Conservation (phyloP, 2,888 invertebrate genomes). For the Taphrorychus bicolor region DNA sequence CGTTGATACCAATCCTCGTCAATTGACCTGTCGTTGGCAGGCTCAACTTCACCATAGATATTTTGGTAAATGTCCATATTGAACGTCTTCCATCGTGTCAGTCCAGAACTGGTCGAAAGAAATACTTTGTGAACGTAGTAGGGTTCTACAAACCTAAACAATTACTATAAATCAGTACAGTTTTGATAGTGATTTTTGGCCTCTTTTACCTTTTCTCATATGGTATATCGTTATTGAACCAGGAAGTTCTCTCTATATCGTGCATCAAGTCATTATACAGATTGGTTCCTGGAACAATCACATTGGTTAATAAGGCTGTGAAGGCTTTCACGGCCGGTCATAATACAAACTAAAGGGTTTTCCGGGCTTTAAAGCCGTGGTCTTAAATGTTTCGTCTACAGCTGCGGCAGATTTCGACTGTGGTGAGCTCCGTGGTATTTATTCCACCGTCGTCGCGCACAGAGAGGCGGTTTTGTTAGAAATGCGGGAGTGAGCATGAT, state of each 20-base stretch:
- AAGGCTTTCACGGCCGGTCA: too few species aligned
- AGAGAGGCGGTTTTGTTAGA: too few species aligned
- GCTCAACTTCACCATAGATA: conserved; percentile 59
- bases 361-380: too few species aligned
- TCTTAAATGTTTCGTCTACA: too few species aligned
- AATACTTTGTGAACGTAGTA: conserved; percentile 66
- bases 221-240: conserved; percentile 50
- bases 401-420: too few species aligned
- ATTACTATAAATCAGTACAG: not conserved
- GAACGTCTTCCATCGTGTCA: conserved; percentile 78
- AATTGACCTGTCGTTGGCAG: conserved; percentile 71
- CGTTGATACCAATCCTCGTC: conserved; percentile 90
- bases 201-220: conserved; percentile 43
- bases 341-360: too few species aligned
- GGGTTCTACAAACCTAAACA: conserved; percentile 40
- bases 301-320: not conserved
- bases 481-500: too few species aligned
- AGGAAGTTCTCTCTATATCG: conserved; percentile 53
- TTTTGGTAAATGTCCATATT: conserved; percentile 46
- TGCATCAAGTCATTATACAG: conserved; percentile 46
- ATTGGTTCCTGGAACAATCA: conserved; percentile 23
- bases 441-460: too few species aligned
- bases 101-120: conserved; percentile 86
- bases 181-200: not conserved
- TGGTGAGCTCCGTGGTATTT: too few species aligned